Evolutionary conservation across 2,113 vertebrate genomes (phyloP), one percentile per base, ranked within the genome.

Genomic region (Nyctibius bracteatus): DNA sequence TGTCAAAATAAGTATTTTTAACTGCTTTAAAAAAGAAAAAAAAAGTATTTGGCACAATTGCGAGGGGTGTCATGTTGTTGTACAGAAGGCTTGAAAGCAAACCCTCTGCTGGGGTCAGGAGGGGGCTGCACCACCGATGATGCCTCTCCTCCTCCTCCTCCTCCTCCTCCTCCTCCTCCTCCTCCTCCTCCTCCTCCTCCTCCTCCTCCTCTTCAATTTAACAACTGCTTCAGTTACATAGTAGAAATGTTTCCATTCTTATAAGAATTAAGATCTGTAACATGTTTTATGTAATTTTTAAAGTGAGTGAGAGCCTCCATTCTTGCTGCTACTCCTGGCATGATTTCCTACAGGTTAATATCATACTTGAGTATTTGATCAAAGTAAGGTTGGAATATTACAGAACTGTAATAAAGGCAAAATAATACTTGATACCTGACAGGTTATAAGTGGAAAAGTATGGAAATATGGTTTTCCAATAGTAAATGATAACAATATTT

Each of bases 31-130:
- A 55, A 22, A 7, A 13, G n/a, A 7, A 21, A 5, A 3, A 12
- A 41, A 43, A 10, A 39, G 8, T 46, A 33, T 37, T 54, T 27
- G 51, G 21, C 35, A 11, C 23, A 61, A 0, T 3, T 5, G 3
- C 10, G 27, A 5, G 4, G 25, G 4, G 7, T 12, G 47, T 18
- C 5, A 10, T 8, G 27, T 7, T 11, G 49, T 59, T 3, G 1
- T 22, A 17, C 1, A 1, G 14, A 27, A 52, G 18, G 24, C 65
- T 44, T n/a, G 74, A 46, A 21, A 78, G 24, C 22, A 43, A 81
- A 51, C 41, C 14, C 20, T 63, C 25, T 44, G 27, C 12, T 18
- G 7, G 11, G 20, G 16, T 41, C 31, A 3, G 16, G 70, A 90
- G 81, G 22, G 77, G 46, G 75, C 92, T 91, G 91, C 70, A 39